phyloP scores from a whole-genome alignment of 2,797 vertebrate genomes.

The Falco peregrinus region DNA sequence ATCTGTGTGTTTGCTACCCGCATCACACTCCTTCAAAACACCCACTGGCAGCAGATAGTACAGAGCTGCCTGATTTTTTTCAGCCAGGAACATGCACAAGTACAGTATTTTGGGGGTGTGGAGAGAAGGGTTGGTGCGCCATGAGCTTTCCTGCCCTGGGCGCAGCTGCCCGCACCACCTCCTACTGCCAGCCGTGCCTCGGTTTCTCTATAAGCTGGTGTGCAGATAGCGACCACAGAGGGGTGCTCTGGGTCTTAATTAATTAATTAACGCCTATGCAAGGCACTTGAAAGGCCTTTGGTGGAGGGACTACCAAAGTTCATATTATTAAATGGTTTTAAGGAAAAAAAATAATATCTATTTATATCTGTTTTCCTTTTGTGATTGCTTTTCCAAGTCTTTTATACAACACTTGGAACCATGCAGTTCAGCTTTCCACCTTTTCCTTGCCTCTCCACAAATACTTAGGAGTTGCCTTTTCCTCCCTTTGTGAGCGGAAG shows the following conservation, averaged over 20 bases:
- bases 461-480: background rate
- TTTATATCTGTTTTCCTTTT: background rate
- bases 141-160: background rate
- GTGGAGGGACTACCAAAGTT: background rate
- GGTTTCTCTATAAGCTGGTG: conserved; percentile 5
- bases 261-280: conserved; percentile 53
- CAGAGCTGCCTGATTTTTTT: background rate
- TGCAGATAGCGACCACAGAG: conserved; percentile 45
- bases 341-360: background rate
- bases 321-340: background rate
- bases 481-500: background rate
- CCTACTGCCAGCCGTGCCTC: fast-evolving
- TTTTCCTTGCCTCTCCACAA: background rate
- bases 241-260: conserved; percentile 63
- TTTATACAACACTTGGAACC: background rate
- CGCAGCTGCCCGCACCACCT: background rate
- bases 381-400: background rate
- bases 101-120: fast-evolving
- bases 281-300: background rate
- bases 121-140: background rate
- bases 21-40: background rate
- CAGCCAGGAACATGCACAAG: fast-evolving
- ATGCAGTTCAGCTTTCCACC: background rate
- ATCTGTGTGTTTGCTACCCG: background rate
- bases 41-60: fast-evolving